Conservation (phyloP, 2,797 vertebrate genomes). For the Basileuterus tristriatus region DNA sequence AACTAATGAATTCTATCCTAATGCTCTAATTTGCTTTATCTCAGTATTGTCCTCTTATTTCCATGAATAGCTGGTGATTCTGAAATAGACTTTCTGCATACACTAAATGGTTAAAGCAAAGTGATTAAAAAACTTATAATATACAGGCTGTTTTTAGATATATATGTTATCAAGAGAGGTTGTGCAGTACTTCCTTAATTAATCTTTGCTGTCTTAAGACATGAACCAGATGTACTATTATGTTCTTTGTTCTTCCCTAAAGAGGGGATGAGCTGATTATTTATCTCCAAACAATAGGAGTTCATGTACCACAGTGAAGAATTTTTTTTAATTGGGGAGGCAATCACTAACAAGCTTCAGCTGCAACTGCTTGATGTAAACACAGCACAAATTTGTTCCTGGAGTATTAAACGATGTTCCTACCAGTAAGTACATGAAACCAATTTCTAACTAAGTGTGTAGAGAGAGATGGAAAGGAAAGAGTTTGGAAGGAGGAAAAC, state of each 20-base stretch:
- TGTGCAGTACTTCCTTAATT: conserved; percentile 68
- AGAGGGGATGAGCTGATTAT: conserved; percentile 72
- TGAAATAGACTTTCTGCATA: neutral
- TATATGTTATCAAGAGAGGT: conserved; percentile 48
- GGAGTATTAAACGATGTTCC: conserved; percentile 61
- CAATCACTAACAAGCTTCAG: conserved; percentile 78
- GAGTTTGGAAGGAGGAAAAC: conserved; percentile 4
- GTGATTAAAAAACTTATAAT: conserved; percentile 14
- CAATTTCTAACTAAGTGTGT: conserved; percentile 56
- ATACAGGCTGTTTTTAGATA: conserved; percentile 42
- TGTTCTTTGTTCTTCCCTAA: conserved; percentile 74
- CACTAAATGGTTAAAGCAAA: conserved; percentile 45
- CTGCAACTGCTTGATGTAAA: conserved; percentile 76
- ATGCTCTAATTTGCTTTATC: neutral
- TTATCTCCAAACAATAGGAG: conserved; percentile 76
- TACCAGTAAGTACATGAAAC: conserved; percentile 68
- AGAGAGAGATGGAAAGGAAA: neutral
- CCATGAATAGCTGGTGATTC: neutral
- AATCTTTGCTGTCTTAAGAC: conserved; percentile 71
- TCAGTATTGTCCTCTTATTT: neutral
- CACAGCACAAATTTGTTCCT: conserved; percentile 66
- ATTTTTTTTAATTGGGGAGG: conserved; percentile 63
- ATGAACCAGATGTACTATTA: conserved; percentile 73
- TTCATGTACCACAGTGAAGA: conserved; percentile 69
- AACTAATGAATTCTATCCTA: neutral